Evolutionary conservation across 37 sponge, comb jelly and placozoan genomes (phyloP).

Genomic region (Eunapius fragilis): DNA sequence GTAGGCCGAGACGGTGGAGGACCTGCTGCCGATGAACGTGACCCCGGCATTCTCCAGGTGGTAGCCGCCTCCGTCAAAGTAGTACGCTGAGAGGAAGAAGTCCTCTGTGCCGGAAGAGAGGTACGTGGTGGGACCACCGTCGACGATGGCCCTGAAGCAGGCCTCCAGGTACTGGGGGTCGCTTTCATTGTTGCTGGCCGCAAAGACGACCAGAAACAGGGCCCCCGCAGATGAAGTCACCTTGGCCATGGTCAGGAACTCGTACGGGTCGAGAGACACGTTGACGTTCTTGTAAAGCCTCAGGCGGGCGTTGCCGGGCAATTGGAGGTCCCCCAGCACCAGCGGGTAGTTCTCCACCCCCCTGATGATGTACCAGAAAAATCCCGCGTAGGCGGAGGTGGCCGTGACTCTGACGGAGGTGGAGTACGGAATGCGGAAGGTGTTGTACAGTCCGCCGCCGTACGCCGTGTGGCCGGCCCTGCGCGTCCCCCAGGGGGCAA

Average conservation of each 20-base stretch:
- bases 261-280: conserved; percentile 22
- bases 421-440: conserved; percentile 66
- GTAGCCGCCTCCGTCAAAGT: conserved; percentile 61
- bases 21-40: conserved; percentile 20
- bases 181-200: conserved; percentile 39
- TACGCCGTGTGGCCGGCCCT: conserved; percentile 53
- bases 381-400: conserved; percentile 31
- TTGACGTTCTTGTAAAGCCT: conserved; percentile 66
- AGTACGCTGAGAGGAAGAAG: conserved; percentile 88
- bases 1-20: conserved; percentile 70
- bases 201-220: conserved; percentile 61
- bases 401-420: conserved; percentile 68
- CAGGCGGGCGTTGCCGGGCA: conserved; percentile 65
- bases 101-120: conserved; percentile 88
- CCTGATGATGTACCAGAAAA: conserved; percentile 78
- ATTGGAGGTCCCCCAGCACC: conserved; percentile 61
- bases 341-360: conserved; percentile 79
- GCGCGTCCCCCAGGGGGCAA: conserved; percentile 72
- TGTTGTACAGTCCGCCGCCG: conserved; percentile 57
- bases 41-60: conserved; percentile 72
- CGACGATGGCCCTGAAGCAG: conserved; percentile 65
- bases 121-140: conserved; percentile 33
- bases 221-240: conserved; percentile 44
- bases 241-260: conserved; percentile 66
- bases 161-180: conserved; percentile 59